Percentiles rank a stretch among this genome's conserved stretches.
These are phyloP conservation scores for Sardina pilchardus DNA, from an alignment of 2,113 vertebrate species.

Conservation along the genomic window DNA sequence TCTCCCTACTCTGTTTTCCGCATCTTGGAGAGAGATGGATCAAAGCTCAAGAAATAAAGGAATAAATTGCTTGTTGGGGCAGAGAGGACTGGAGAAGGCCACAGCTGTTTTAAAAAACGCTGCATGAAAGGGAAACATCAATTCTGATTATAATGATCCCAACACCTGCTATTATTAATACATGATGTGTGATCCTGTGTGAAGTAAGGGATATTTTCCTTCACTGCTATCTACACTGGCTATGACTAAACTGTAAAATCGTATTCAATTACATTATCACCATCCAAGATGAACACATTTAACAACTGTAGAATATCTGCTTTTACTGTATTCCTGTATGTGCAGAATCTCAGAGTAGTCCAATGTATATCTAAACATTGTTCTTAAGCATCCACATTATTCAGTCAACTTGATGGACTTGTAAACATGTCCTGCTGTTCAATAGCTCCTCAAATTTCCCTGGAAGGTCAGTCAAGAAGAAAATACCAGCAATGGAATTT, in stretches of 20 bases:
- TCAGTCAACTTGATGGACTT: background rate
- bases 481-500: conserved; percentile 44
- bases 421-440: background rate
- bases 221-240: background rate
- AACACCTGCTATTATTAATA: conserved; percentile 35
- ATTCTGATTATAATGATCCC: conserved; percentile 29
- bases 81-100: conserved; percentile 13
- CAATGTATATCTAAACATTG: background rate
- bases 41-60: conserved; percentile 46
- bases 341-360: background rate
- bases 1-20: conserved; percentile 36
- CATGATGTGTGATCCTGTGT: background rate
- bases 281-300: background rate
- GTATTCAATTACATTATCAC: background rate
- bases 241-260: background rate
- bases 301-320: background rate
- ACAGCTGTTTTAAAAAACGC: conserved; percentile 24
- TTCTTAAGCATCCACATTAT: background rate
- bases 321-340: background rate
- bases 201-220: background rate
- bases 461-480: background rate
- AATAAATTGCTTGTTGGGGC: conserved; percentile 47
- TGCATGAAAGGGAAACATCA: conserved; percentile 17
- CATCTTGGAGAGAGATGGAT: conserved; percentile 41
- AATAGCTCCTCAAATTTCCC: background rate